These are phyloP conservation scores for Poecilia latipinna DNA, from an alignment of 2,113 vertebrate genomes.

Conservation along the genomic window DNA sequence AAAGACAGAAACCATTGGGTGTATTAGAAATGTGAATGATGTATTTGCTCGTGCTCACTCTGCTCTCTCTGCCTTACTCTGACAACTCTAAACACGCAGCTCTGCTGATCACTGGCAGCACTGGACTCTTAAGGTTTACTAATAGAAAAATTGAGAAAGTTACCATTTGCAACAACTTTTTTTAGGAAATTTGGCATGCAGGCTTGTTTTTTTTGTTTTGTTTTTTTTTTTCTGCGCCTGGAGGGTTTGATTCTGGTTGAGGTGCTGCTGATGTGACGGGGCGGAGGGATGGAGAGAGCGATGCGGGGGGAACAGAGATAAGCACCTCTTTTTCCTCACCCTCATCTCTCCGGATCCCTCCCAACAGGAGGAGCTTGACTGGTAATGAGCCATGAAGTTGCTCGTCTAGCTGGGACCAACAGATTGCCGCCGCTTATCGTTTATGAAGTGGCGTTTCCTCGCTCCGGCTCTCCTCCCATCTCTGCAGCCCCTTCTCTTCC, in stretches of 20 bases:
- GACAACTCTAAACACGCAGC: neutral
- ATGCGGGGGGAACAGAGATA: conserved; percentile 35
- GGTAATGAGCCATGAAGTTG: conserved; percentile 77
- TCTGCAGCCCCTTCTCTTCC: conserved; percentile 10
- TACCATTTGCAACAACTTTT: conserved; percentile 27
- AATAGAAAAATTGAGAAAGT: conserved; percentile 21
- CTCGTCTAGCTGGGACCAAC: conserved; percentile 69
- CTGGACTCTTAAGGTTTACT: conserved; percentile 7
- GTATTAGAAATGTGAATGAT: conserved; percentile 31
- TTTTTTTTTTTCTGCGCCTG: conserved; percentile 36
- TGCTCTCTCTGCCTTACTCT: conserved; percentile 37
- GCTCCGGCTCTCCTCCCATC: conserved; percentile 14
- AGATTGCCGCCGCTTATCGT: conserved; percentile 74
- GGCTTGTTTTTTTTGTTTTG: conserved; percentile 22
- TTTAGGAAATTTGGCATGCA: conserved; percentile 36
- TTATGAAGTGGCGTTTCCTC: conserved; percentile 62
- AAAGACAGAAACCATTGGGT: conserved; percentile 16
- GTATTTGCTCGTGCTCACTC: conserved; percentile 34
- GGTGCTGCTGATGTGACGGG: conserved; percentile 61
- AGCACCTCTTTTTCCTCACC: conserved; percentile 42
- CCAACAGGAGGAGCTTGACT: conserved; percentile 74
- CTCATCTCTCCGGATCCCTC: conserved; percentile 45
- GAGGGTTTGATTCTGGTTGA: conserved; percentile 55
- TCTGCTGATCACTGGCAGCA: conserved; percentile 7
- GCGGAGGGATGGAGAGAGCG: conserved; percentile 43